Evolutionary conservation across 1,140 invertebrate species (phyloP), one percentile per base, ranked within the genome.

Genomic region (Elysia chlorotica): DNA sequence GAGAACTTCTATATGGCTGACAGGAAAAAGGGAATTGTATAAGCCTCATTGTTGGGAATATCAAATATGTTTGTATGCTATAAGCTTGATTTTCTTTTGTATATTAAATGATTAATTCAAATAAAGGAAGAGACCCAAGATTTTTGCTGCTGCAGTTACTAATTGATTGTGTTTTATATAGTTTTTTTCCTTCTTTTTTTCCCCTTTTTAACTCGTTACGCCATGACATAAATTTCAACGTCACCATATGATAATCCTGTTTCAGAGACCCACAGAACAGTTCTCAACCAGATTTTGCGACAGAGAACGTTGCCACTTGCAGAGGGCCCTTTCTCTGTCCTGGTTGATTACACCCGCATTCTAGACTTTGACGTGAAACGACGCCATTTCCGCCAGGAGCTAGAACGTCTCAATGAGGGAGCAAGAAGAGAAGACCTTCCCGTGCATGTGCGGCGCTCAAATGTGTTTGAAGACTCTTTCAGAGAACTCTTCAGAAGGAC

Each of bases 301-400:
- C 94, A 96, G 87, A 95, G 93, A 1, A 94, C 93, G 0, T 92
- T 92, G 1, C 94, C 94, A 79, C 89, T 97, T 19, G 92, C 93
- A 10, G 94, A 96, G 82, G 87, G 95, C 25, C 95, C 95, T 17
- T 97, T 97, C 83, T 92, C 93, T 30, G 94, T 97, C 0, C 89
- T 97, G 1, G 94, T 96, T 4, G 93, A 96, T 73, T 95, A 96
- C 81, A 96, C 95, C 0, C 89, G 94, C 78, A 92, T 97, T 65
- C 87, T 94, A 35, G 96, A 97, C 86, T 97, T 97, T 88, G 96
- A 97, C 87, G 95, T 97, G 0, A 97, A 97, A 82, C 89, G 95
- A 53, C 89, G 93, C 53, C 97, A 96, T 83, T 97, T 97, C 89
- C 90, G 96, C 73, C 93, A 94, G 33, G 94, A 96, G 83, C 85